Evolutionary conservation across 2,113 vertebrate genomes (phyloP).

Genomic region (Budorcas taxicolor): DNA sequence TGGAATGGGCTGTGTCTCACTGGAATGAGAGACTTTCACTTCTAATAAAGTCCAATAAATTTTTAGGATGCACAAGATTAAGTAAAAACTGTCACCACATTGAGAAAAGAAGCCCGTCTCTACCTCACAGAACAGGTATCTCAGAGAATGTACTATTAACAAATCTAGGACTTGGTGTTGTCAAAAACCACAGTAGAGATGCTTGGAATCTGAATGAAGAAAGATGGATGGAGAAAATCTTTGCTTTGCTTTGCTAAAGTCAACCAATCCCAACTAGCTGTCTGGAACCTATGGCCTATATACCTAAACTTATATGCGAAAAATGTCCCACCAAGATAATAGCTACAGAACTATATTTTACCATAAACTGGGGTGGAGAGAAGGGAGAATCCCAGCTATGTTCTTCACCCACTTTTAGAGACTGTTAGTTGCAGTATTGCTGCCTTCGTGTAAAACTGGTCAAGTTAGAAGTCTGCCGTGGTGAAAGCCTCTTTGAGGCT

Average conservation of each 20-base stretch:
- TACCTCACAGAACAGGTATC: background rate
- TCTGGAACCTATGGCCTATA: background rate
- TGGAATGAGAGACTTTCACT: background rate
- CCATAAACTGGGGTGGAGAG: background rate
- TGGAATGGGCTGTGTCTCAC: background rate
- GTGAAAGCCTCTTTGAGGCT: background rate
- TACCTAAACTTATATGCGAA: background rate
- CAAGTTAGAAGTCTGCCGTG: background rate
- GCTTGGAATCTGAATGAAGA: background rate
- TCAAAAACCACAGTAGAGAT: background rate
- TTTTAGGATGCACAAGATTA: background rate
- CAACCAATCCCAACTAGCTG: background rate
- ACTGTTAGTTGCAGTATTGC: background rate
- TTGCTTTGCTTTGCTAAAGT: background rate
- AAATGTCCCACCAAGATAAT: background rate
- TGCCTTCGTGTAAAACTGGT: background rate
- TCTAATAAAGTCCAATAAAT: background rate
- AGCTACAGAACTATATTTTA: background rate
- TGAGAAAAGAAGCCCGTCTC: background rate
- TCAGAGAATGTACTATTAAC: background rate
- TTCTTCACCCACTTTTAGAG: background rate
- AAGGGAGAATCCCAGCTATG: background rate
- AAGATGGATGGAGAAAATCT: background rate
- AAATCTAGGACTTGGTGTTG: background rate
- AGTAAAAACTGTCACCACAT: background rate